A percentile compares a stretch with the other conserved stretches of the same genome.
Conservation (phyloP, 2,797 vertebrate genomes). For the Spinus olivaceus region DNA sequence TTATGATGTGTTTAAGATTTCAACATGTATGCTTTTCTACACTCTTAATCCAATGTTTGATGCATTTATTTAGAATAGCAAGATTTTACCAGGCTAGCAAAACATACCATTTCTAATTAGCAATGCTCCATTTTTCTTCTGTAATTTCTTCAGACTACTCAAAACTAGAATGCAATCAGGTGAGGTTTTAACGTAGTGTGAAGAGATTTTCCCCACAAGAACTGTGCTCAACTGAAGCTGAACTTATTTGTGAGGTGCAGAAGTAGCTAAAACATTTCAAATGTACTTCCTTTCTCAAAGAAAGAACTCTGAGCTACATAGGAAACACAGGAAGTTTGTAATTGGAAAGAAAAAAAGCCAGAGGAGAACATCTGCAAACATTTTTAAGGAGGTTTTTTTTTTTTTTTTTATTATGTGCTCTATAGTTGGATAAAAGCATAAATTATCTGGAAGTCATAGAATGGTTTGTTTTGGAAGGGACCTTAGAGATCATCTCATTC, state of each 20-base stretch:
- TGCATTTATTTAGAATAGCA: constrained; percentile 52
- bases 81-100: constrained; percentile 40
- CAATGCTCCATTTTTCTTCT: background rate
- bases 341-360: background rate
- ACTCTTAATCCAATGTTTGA: constrained; percentile 74
- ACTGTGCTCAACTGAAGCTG: background rate
- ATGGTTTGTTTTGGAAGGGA: background rate
- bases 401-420: background rate
- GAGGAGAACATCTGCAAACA: constrained; percentile 24
- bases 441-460: constrained; percentile 5
- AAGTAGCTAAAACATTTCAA: background rate
- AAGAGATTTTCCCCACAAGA: background rate
- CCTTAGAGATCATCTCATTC: background rate
- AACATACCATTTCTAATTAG: background rate
- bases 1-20: constrained; percentile 82
- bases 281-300: background rate
- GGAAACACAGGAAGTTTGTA: background rate
- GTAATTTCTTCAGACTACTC: background rate
- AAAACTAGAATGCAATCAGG: background rate
- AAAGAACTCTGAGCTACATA: background rate
- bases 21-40: constrained; percentile 78
- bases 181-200: background rate
- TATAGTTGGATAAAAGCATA: background rate
- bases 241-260: background rate
- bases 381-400: background rate